Percentiles rank a stretch among this genome's conserved stretches.
These are phyloP conservation scores for Sycophaga agraensis DNA, from an alignment of 1,140 invertebrate species.

Conservation along the genomic window DNA sequence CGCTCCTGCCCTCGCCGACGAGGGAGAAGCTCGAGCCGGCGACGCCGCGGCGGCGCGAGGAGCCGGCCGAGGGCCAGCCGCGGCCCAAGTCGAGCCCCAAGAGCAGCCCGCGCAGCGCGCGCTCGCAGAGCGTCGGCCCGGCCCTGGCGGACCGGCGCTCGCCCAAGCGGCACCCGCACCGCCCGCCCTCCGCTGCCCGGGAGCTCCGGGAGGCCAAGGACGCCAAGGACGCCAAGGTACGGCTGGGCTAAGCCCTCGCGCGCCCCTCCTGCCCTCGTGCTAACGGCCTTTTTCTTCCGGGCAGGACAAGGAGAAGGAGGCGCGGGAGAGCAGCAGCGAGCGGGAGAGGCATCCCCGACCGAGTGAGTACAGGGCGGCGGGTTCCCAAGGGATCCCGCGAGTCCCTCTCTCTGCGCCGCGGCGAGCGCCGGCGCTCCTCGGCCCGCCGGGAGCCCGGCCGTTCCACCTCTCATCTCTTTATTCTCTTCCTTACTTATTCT, in stretches of 20 bases:
- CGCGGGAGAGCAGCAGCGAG: constrained; percentile 45
- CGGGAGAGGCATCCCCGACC: constrained; percentile 54
- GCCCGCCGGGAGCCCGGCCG: background rate
- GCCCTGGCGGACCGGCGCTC: constrained; percentile 65
- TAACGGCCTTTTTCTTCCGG: background rate
- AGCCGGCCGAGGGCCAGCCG: constrained; percentile 48
- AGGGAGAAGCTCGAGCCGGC: constrained; percentile 72
- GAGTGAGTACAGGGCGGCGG: constrained; percentile 47
- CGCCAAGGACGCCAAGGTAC: background rate
- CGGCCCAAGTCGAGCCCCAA: constrained; percentile 66
- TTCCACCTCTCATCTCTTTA: background rate
- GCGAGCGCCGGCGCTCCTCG: too few relatives aligned
- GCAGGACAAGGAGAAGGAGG: constrained; percentile 48
- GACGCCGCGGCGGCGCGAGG: constrained; percentile 67
- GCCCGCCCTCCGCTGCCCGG: constrained; percentile 62
- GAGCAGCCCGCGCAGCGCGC: constrained; percentile 63
- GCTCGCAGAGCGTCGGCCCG: constrained; percentile 72
- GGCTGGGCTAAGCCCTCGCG: background rate
- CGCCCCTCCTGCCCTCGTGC: too few relatives aligned
- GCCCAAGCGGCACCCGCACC: constrained; percentile 69
- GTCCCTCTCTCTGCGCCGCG: too few relatives aligned
- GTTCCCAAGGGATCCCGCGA: background rate
- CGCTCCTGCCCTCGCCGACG: constrained; percentile 67
- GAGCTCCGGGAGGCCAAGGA: constrained; percentile 56
- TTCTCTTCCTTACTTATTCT: background rate